Evolutionary conservation across 2,113 vertebrate species (phyloP), one percentile per base, ranked within the genome.

Genomic region (Charina bottae): DNA sequence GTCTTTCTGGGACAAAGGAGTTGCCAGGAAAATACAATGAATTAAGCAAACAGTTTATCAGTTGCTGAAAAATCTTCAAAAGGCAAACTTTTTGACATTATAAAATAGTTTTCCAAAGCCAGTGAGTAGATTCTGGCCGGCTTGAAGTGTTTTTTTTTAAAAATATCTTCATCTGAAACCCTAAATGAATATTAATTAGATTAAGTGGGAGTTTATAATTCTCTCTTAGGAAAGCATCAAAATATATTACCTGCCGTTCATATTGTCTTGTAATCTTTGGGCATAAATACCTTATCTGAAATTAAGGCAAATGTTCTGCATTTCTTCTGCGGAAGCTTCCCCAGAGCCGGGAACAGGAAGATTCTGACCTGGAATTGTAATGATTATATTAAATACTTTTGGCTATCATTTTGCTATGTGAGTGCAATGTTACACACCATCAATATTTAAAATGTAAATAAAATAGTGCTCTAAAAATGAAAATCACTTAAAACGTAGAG

Each of bases 371-470:
- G 1, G 93, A 92, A 96, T 94, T 90, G 56, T 53, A 64, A 88
- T 90, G 94, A 94, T 96, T 96, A 93, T 95, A 97, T 96, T 96
- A 92, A 96, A 94, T 96, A 95, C 91, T 94, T 97, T 88, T 93
- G 91, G 89, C 92, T 96, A 68, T 92, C 37, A 49, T 89, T 89
- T 94, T 95, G 87, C 86, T 95, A 89, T 83, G 85, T 85, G 94
- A 93, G 62, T 89, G 97, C 94, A 97, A 96, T 93, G 94, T 97
- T 92, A 96, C 96, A 96, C 96, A 94, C 94, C 96, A 98, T 97
- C 97, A 98, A 96, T 98, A 97, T 98, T 97, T 97, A 96, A 98
- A 97, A 97, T 97, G 96, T 97, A 97, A 98, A 98, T 97, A 98
- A 97, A 97, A 97, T 96, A 97, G 95, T 98, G 96, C 95, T 97